Evolutionary conservation across 2,888 invertebrate genomes (phyloP), one percentile per base, ranked within the genome.

Genomic region (Siphlonurus alternatus): DNA sequence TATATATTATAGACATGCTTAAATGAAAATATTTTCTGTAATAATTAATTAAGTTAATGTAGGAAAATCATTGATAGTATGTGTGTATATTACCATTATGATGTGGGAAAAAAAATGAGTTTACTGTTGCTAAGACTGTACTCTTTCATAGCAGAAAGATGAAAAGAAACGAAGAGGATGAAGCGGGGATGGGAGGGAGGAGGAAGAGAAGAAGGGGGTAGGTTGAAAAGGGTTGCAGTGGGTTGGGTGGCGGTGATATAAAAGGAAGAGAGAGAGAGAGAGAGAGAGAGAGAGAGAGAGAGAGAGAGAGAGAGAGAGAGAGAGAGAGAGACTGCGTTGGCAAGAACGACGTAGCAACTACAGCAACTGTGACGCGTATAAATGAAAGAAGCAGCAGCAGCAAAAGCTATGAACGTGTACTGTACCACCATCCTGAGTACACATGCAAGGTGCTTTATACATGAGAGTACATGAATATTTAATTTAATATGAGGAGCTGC

Each of bases 101-200:
- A n/a, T n/a, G n/a, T n/a, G n/a, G n/a, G n/a, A n/a, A n/a, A n/a
- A n/a, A n/a, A n/a, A n/a, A n/a, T n/a, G n/a, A 38, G 15, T 10
- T 38, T 38, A 38, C 38, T 38, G 38, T 38, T 38, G 38, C 38
- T 38, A 38, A 38, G 38, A 38, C 38, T 38, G 38, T 38, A 38
- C 38, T 38, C 38, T 38, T 38, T 38, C 15, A 38, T 38, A 56
- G 56, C 7, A 20, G 56, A 56, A 22, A 56, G 56, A 56, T 56
- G 56, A 56, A 56, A 56, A 56, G 56, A 56, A 56, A 56, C 7
- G 56, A 56, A 56, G 56, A n/a, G 56, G 56, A 56, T n/a, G 56
- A n/a, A 20, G 56, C 5, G n/a, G 53, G 53, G 56, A 5, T 10
- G n/a, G 56, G 19, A 5, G 19, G 56, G 56, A 20, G 56, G 5